Evolutionary conservation across 2,797 vertebrate genomes (phyloP).

Genomic region (Paguma larvata): DNA sequence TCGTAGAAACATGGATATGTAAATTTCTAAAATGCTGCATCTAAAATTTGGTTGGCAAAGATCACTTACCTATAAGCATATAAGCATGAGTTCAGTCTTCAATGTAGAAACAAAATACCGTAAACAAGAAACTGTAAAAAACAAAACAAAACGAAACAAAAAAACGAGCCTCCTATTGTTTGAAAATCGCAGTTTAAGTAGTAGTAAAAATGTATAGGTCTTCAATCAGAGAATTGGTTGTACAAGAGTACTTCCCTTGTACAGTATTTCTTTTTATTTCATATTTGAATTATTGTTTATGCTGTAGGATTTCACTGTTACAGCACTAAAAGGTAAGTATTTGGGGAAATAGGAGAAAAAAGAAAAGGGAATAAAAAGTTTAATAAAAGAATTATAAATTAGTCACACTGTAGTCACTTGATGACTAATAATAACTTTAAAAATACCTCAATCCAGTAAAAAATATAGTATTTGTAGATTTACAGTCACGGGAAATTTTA

Average conservation of each 20-base stretch:
- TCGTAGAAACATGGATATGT: conserved; percentile 83
- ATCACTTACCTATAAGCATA: conserved; percentile 83
- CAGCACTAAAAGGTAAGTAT: conserved; percentile 91
- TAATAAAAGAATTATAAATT: not conserved
- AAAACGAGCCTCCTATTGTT: conserved; percentile 77
- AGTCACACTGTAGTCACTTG: not conserved
- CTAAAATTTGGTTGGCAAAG: conserved; percentile 86
- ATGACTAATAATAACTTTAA: not conserved
- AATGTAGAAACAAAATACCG: conserved; percentile 77
- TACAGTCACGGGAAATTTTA: not conserved
- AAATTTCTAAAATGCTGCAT: conserved; percentile 83
- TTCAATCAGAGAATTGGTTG: conserved; percentile 85
- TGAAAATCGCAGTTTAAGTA: conserved; percentile 85
- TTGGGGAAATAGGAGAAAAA: conserved; percentile 88
- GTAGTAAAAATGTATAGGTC: conserved; percentile 89
- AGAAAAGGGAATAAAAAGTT: conserved; percentile 87
- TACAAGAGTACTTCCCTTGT: conserved; percentile 87
- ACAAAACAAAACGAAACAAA: too few relatives aligned
- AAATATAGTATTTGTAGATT: not conserved
- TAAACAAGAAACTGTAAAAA: conserved; percentile 80
- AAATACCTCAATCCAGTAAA: not conserved
- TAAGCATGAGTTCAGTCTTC: conserved; percentile 82
- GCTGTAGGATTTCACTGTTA: conserved; percentile 89
- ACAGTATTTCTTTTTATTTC: conserved; percentile 91
- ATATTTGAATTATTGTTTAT: conserved; percentile 87